phyloP scores from a whole-genome alignment of 2,888 invertebrate species.

The Drosophila yooni region DNA sequence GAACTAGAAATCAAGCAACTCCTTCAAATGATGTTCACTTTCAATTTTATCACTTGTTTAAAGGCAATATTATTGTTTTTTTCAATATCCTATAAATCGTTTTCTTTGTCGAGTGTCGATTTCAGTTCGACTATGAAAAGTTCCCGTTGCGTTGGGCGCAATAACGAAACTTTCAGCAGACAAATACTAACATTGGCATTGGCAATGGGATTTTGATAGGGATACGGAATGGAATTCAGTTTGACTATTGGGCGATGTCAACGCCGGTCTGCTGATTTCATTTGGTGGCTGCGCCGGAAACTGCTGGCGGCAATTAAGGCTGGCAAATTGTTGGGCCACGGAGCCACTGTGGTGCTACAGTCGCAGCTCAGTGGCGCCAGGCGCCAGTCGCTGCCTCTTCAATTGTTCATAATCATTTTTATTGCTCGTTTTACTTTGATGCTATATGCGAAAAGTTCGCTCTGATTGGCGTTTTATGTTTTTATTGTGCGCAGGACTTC shows the following conservation, averaged over 20 bases:
- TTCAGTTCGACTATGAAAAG: slow-evolving; percentile 22
- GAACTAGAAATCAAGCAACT: background rate
- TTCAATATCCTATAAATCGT: background rate
- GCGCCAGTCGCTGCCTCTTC: slow-evolving; percentile 66
- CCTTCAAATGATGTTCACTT: background rate
- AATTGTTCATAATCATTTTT: slow-evolving; percentile 82
- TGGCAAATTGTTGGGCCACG: slow-evolving; percentile 47
- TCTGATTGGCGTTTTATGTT: slow-evolving; percentile 79
- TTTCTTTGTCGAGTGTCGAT: slow-evolving; percentile 8
- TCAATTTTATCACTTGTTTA: background rate
- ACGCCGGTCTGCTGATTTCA: slow-evolving; percentile 67
- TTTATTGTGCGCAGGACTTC: slow-evolving; percentile 74
- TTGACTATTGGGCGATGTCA: slow-evolving; percentile 39
- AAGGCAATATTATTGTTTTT: background rate
- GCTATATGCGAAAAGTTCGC: slow-evolving; percentile 72
- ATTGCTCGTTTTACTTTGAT: slow-evolving; percentile 77
- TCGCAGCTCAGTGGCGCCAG: slow-evolving; percentile 38
- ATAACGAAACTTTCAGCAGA: slow-evolving; percentile 36
- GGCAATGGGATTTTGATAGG: slow-evolving; percentile 27
- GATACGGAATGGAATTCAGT: slow-evolving; percentile 30
- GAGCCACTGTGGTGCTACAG: slow-evolving; percentile 30
- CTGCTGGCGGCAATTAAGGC: slow-evolving; percentile 78
- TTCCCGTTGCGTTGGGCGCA: slow-evolving; percentile 59
- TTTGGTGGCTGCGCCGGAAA: slow-evolving; percentile 71
- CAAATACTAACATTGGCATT: slow-evolving; percentile 47